Base-by-base conservation (phyloP, 2,888 invertebrate species). In the Agrotis puta region DNA sequence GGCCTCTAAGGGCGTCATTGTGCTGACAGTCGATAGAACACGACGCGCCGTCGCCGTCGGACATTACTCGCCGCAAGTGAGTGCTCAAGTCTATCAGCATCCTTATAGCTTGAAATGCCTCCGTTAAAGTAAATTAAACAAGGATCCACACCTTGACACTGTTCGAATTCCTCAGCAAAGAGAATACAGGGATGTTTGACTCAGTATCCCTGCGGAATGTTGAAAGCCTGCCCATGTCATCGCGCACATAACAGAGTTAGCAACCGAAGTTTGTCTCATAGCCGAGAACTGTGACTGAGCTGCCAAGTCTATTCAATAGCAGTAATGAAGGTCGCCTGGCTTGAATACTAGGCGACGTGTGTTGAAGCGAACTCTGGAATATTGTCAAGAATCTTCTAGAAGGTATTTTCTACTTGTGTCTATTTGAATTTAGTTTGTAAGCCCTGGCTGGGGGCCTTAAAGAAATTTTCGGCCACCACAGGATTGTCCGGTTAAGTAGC, bases 191-290 rank as follows among this genome's bases (percentile, higher is more conserved):
- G n/a, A 13, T 43, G 7, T 33, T 20, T n/a, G 7, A 33, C 11
- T 20, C 33, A 66, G 50, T 27, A 67, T 58, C 51, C n/a, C 6
- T 6, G 22, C 0, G 58, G 70, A 58, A 69, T 69, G 22, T 45
- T 27, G 13, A 45, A 50, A 22, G 43, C 5, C n/a, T 48, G 51
- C 33, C 24, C 27, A 13, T 58, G 39, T 4, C 2, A 9, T 16
- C 9, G 13, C 11, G 43, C 47, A 45, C 39, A 59, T 56, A 22
- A 64, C n/a, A 16, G 22, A 24, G 59, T 48, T 47, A 51, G 39
- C 33, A 24, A 24, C 33, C 39, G 47, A 47, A 79, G 39, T 27
- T 54, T 51, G 27, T 64, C n/a, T 22, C 50, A 72, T 69, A 43
- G 57, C 57, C 39, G 16, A 22, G 47, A 6, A n/a, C 47, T 48